A percentile compares a stretch with the other conserved stretches of the same genome.
phyloP scores from a whole-genome alignment of 2,888 invertebrate species.

The Erebia epiphron region DNA sequence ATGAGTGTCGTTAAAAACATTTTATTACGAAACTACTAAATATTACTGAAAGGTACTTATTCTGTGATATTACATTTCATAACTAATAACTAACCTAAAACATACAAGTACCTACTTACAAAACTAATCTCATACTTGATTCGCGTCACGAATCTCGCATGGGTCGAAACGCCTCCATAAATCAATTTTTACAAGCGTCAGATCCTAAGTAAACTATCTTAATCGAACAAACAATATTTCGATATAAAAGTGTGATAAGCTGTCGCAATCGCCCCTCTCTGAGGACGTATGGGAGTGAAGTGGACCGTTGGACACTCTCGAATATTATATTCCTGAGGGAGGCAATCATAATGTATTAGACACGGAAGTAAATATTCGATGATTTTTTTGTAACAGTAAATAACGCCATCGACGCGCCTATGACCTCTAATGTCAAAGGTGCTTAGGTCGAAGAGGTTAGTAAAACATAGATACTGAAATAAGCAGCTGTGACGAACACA shows the following conservation, averaged over 20 bases:
- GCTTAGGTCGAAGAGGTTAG: no score
- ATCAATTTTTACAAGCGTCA: slow-evolving; percentile 59
- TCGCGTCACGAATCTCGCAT: slow-evolving; percentile 43
- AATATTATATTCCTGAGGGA: slow-evolving; percentile 25
- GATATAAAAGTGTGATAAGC: slow-evolving; percentile 56
- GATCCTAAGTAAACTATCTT: slow-evolving; percentile 69
- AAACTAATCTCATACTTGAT: slow-evolving; percentile 11
- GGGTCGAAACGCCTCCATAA: slow-evolving; percentile 54
- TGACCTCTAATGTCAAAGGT: no score
- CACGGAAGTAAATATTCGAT: no score
- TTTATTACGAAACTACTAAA: background rate
- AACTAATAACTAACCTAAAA: no score
- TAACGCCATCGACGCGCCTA: no score
- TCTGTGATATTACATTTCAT: no score
- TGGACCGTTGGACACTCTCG: slow-evolving; percentile 40
- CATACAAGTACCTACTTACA: background rate
- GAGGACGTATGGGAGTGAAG: slow-evolving; percentile 46
- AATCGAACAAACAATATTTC: slow-evolving; percentile 62
- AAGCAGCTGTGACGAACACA: no score
- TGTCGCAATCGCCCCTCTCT: slow-evolving; percentile 42
- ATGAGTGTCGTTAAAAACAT: no score
- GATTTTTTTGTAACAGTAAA: no score
- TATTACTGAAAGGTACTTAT: background rate
- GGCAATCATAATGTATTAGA: slow-evolving; percentile 12
- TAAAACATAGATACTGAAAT: no score